These are phyloP conservation scores for Clarias pachynema DNA, from an alignment of 2,797 vertebrate species.

Conservation along the genomic window DNA sequence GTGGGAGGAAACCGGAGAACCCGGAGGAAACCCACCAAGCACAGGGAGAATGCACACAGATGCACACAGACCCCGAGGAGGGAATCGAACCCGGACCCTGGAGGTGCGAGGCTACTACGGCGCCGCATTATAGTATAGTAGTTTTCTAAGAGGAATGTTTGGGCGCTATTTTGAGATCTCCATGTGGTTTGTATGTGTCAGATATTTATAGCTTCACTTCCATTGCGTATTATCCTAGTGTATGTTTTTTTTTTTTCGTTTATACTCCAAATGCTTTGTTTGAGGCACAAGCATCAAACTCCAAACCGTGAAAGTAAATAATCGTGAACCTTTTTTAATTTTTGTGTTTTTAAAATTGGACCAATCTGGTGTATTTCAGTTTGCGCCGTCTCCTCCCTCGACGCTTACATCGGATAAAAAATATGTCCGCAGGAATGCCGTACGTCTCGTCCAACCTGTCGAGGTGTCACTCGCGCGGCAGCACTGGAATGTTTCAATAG, in stretches of 20 bases:
- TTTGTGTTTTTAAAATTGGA: neutral
- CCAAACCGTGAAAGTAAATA: neutral
- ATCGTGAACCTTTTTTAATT: neutral
- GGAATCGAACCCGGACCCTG: too few species aligned
- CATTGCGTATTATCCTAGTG: neutral
- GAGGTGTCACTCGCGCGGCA: neutral
- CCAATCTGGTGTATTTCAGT: too few species aligned
- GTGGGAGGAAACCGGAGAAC: too few species aligned
- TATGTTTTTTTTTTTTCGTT: neutral
- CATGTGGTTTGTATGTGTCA: too few species aligned
- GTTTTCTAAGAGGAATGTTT: too few species aligned
- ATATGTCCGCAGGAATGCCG: neutral
- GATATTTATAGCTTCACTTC: neutral
- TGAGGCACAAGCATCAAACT: neutral
- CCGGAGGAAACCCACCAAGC: too few species aligned
- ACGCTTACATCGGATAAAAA: neutral
- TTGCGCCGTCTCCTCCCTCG: neutral
- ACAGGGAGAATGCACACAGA: too few species aligned
- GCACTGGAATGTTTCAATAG: neutral
- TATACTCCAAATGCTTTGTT: too few species aligned
- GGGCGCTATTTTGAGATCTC: too few species aligned
- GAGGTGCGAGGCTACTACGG: too few species aligned
- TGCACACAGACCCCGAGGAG: too few species aligned
- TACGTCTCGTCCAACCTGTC: neutral
- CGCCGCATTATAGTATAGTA: too few species aligned